Evolutionary conservation across 2,888 invertebrate genomes (phyloP).

Genomic region (Lasioglossum zephyrum): DNA sequence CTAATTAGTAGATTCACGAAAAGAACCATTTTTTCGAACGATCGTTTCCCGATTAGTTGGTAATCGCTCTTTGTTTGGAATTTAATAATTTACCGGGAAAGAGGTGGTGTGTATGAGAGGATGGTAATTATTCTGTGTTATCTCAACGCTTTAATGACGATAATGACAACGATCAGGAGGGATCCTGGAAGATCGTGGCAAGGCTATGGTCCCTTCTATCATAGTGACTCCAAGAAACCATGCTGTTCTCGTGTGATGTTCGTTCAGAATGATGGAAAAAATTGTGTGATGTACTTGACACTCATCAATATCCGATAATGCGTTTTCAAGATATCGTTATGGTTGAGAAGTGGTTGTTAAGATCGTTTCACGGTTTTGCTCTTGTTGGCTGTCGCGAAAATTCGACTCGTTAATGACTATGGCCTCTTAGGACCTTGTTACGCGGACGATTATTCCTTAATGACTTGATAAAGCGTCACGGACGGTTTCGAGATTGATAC

Average conservation of each 20-base stretch:
- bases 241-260: constrained; percentile 3
- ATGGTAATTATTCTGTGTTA: constrained; percentile 37
- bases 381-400: background rate
- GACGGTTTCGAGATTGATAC: background rate
- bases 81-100: constrained; percentile 10
- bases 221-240: background rate
- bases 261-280: background rate
- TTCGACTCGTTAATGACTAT: background rate
- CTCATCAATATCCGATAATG: background rate
- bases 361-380: background rate
- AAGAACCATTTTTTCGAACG: background rate
- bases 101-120: background rate
- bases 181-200: background rate
- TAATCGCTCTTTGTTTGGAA: constrained; percentile 17
- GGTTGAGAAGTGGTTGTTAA: background rate
- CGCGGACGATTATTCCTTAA: background rate
- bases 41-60: background rate
- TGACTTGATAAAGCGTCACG: background rate
- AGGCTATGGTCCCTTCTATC: constrained; percentile 10
- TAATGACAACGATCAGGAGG: constrained; percentile 26
- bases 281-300: background rate
- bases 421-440: background rate
- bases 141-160: constrained; percentile 27
- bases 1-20: constrained; percentile 17
- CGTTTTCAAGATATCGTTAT: background rate